Base-by-base conservation (phyloP, 2,797 vertebrate species). In the Dipus sagitta region DNA sequence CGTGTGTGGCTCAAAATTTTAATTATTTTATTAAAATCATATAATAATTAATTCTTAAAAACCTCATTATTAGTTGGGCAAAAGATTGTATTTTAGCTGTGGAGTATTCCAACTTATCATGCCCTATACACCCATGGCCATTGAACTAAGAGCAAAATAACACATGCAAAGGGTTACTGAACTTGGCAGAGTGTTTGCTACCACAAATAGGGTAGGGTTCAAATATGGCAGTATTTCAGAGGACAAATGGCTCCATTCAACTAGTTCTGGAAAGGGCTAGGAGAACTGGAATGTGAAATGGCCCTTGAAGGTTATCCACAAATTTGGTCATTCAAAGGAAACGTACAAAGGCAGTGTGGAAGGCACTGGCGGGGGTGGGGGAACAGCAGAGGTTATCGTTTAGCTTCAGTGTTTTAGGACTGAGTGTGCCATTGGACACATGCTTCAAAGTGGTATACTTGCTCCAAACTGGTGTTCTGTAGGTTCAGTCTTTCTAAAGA, bases 11-110 rank as follows among this genome's bases (percentile, higher is more conserved):
- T 88, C 17, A 42, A 20, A 34, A 84, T 82, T 86, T 95, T 86
- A 86, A 88, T 82, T 86, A 52, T 77, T 78, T 28, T 2, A 30
- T 32, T 80, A 95, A 80, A 72, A 91, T 28, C 60, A 6, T 83
- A 84, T 30, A 18, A 58, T 75, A 82, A 70, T 82, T 90, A n/a
- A 67, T 70, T 88, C 32, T 91, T 83, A 89, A 93, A n/a, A 42
- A 72, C n/a, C 32, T 76, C 42, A 60, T 11, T 81, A 80, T 26
- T n/a, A 34, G 82, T 26, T 92, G 26, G 26, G 11, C 75, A 18
- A 58, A 76, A 67, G 24, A 14, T 24, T 30, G 0, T 71, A 13
- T 38, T 70, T 77, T 94, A 91, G 52, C 42, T 84, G 12, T 54
- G 12, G 47, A 72, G 32, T 71, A 89, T 65, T 87, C 32, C 58